These are phyloP conservation scores for Hypomecis punctinalis DNA, from an alignment of 2,888 invertebrate genomes.

Conservation along the genomic window DNA sequence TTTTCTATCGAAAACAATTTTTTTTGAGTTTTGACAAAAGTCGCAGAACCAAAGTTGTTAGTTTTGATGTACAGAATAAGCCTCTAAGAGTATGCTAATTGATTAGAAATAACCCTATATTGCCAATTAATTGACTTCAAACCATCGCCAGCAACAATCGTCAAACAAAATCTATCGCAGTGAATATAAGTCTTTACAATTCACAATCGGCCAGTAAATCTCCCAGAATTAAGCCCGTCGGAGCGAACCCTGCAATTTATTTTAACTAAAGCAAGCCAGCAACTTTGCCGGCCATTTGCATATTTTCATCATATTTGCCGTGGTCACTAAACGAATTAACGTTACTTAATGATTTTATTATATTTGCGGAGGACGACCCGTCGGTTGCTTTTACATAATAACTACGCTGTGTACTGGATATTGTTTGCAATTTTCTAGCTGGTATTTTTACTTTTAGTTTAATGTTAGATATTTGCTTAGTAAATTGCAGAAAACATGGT, in stretches of 20 bases:
- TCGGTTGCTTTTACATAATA: constrained; percentile 47
- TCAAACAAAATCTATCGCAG: constrained; percentile 6
- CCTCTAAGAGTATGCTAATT: too few relatives aligned
- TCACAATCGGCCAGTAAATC: constrained; percentile 28
- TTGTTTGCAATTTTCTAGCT: not conserved
- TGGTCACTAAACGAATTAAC: constrained; percentile 72
- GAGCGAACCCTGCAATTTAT: constrained; percentile 60
- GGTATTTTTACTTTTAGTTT: not conserved
- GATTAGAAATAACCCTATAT: too few relatives aligned
- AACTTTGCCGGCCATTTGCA: constrained; percentile 67
- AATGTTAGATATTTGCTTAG: not conserved
- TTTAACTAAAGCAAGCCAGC: constrained; percentile 65
- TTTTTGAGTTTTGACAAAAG: too few relatives aligned
- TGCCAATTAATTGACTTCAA: too few relatives aligned
- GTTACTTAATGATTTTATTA: constrained; percentile 73
- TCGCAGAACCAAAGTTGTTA: too few relatives aligned
- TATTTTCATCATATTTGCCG: constrained; percentile 75
- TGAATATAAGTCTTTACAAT: constrained; percentile 17
- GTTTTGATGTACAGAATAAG: too few relatives aligned
- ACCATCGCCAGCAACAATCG: constrained; percentile 17
- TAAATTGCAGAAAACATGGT: too few relatives aligned
- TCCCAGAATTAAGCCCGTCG: constrained; percentile 32
- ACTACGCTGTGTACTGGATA: not conserved
- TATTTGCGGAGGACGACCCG: constrained; percentile 62
- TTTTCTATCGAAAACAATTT: too few relatives aligned